Base-by-base conservation (phyloP, 1,140 invertebrate genomes). In the Zeugodacus cucurbitae region DNA sequence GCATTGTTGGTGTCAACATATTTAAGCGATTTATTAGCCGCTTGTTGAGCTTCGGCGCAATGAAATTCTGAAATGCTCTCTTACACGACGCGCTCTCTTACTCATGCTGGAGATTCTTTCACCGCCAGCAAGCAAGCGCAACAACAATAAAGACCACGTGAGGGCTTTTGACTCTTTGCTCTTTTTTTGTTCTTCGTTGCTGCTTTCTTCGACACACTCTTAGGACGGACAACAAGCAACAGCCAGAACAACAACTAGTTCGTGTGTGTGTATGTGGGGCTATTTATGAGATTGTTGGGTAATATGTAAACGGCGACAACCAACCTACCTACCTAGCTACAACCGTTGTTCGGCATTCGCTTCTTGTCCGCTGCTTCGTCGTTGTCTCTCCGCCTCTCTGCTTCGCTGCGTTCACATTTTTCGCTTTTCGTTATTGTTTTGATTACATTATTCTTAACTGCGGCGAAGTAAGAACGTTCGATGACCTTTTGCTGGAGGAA, bases 381-480 rank as follows among this genome's bases (percentile, higher is more conserved):
- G 44, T 34, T 85, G 44, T 54, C 88, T 88, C 59, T 62, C 62
- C 58, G 44, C 54, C 88, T 88, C 59, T 62, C 62, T 74, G 44
- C 88, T 89, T 82, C 86, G 78, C 62, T 88, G 34, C 59, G 37
- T 14, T 26, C 41, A 82, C 74, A 48, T 82, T 54, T 82, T 82
- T 41, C 29, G 34, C 91, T 90, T 91, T 92, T 91, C 89, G 92
- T 91, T 90, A 90, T 91, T 93, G 92, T 93, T 93, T 93, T 93
- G 92, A 93, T 93, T 93, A 92, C 92, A 90, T 90, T 91, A 90
- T 93, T 93, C 92, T 93, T 90, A 70, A 78, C 85, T 86, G 74
- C 85, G 89, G 78, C 90, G 89, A 89, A 90, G 90, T 91, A 93
- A 93, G 92, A 92, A 92, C 92, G 92, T 92, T 92, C 92, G 92